These are phyloP conservation scores for Cavia aperea DNA, from an alignment of 2,113 vertebrate species.

Conservation along the genomic window DNA sequence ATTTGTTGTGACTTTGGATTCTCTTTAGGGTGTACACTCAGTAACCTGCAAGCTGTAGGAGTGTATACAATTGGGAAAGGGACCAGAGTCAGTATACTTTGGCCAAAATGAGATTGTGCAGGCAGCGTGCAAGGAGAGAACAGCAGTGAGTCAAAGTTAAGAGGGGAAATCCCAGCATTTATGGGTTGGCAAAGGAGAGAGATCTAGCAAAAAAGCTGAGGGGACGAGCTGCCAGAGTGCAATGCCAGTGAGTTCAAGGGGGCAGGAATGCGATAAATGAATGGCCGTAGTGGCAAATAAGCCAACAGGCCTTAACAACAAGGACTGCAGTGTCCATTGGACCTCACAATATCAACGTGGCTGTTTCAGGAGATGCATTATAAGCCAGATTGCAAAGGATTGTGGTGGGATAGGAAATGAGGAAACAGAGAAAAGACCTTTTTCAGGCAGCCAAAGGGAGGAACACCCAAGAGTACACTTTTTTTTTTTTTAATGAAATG, in stretches of 20 bases:
- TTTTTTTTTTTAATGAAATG: neutral
- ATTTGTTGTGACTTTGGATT: neutral
- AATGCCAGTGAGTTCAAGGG: neutral
- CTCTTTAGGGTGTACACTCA: neutral
- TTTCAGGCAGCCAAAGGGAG: neutral
- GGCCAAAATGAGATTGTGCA: neutral
- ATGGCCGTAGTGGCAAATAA: neutral
- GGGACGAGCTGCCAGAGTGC: neutral
- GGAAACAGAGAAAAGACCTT: neutral
- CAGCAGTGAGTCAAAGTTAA: neutral
- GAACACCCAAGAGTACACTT: neutral
- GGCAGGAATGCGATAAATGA: neutral
- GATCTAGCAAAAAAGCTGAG: neutral
- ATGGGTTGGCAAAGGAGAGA: neutral
- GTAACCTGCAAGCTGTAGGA: neutral
- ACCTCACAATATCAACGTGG: neutral
- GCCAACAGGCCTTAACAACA: neutral
- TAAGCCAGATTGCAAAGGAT: neutral
- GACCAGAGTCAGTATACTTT: neutral
- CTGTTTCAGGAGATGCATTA: neutral
- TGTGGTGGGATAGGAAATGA: neutral
- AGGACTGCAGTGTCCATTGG: neutral
- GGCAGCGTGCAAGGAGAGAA: neutral
- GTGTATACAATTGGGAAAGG: neutral
- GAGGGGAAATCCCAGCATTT: neutral